phyloP scores from a whole-genome alignment of 2,113 vertebrate species.

The Alethe diademata region DNA sequence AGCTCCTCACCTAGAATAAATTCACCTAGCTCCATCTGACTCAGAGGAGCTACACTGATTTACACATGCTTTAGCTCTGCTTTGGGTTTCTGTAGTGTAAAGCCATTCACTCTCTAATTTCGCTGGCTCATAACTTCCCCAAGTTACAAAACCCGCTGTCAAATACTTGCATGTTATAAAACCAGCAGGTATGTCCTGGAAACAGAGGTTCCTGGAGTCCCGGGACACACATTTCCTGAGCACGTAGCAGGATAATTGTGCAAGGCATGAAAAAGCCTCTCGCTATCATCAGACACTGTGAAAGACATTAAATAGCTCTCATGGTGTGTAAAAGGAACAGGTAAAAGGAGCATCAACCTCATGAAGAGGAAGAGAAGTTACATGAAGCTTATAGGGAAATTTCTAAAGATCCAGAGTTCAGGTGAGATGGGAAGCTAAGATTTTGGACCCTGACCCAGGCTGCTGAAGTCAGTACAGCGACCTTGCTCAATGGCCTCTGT shows the following conservation, averaged over 20 bases:
- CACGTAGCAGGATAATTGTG: background rate
- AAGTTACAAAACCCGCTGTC: background rate
- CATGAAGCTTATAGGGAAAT: background rate
- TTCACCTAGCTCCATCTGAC: background rate
- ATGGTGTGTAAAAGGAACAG: background rate
- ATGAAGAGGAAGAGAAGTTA: background rate
- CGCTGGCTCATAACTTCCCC: background rate
- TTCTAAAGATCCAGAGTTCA: background rate
- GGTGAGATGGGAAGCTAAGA: background rate
- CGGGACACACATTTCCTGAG: background rate
- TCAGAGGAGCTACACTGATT: background rate
- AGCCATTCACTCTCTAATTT: background rate
- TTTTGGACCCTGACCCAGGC: background rate
- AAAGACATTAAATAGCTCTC: background rate
- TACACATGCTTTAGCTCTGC: background rate
- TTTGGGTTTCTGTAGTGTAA: background rate
- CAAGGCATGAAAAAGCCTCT: background rate
- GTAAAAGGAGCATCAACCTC: background rate
- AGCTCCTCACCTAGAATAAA: background rate
- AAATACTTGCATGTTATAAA: constrained; percentile 7
- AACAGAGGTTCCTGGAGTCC: background rate
- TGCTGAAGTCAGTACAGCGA: background rate
- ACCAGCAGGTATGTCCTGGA: background rate
- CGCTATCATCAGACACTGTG: background rate
- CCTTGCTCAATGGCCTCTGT: accelerated